phyloP scores from a whole-genome alignment of 2,113 vertebrate genomes.

The Anas platyrhynchos region DNA sequence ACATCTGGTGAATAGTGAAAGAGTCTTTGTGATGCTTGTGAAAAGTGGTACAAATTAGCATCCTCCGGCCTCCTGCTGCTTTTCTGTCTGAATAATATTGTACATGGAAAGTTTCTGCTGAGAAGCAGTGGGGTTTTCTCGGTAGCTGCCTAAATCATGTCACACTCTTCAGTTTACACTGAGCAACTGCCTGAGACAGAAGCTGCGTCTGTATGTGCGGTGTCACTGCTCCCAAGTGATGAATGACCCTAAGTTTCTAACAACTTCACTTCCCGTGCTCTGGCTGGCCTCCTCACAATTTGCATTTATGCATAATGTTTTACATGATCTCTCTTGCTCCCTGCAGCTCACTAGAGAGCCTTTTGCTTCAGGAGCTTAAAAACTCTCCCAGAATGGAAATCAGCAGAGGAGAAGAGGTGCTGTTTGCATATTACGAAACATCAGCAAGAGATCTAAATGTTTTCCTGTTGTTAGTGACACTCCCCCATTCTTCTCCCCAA shows the following conservation, averaged over 20 bases:
- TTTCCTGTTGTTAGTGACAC: neutral
- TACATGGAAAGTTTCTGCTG: slow-evolving; percentile 11
- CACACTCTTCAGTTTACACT: neutral
- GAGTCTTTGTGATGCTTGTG: neutral
- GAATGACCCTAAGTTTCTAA: neutral
- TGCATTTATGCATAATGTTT: slow-evolving; percentile 26
- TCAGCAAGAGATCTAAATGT: neutral
- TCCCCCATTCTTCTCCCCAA: neutral
- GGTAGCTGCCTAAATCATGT: neutral
- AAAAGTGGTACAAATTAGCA: slow-evolving; percentile 27
- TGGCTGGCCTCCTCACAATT: neutral
- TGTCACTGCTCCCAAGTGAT: neutral
- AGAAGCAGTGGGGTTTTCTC: slow-evolving; percentile 7
- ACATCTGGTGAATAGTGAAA: neutral
- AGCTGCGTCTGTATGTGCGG: neutral
- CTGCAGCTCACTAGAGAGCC: neutral
- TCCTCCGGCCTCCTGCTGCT: neutral
- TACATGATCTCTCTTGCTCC: neutral
- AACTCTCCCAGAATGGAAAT: neutral
- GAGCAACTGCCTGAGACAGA: slow-evolving; percentile 2
- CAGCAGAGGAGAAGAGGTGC: neutral
- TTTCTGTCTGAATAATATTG: slow-evolving; percentile 17
- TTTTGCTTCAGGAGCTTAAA: neutral
- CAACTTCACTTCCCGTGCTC: neutral
- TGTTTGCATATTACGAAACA: neutral